Percentiles rank a stretch among this genome's conserved stretches.
These are phyloP conservation scores for Tenthredo mesomela DNA, from an alignment of 2,888 invertebrate species.

Conservation along the genomic window DNA sequence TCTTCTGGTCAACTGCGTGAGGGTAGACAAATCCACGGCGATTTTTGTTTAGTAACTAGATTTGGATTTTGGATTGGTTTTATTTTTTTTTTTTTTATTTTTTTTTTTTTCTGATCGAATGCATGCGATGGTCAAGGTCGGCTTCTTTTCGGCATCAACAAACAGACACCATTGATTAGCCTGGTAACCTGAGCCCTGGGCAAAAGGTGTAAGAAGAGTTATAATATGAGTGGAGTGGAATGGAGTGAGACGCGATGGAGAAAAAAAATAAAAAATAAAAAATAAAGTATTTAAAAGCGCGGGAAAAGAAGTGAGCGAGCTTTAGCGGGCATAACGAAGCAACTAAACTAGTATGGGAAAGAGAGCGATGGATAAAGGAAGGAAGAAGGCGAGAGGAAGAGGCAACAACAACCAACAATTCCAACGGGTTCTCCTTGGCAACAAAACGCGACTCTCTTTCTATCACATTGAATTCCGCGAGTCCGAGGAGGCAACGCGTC, in stretches of 20 bases:
- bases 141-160: background rate
- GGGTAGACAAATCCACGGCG: background rate
- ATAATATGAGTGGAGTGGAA: background rate
- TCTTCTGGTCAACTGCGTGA: background rate
- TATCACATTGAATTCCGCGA: constrained; percentile 55
- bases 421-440: constrained; percentile 46
- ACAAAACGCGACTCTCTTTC: constrained; percentile 47
- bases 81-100: background rate
- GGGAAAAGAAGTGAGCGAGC: constrained; percentile 41
- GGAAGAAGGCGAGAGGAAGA: constrained; percentile 32
- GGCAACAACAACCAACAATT: constrained; percentile 30
- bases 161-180: constrained; percentile 39
- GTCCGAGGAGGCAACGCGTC: constrained; percentile 52
- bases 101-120: background rate
- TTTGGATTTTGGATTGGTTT: background rate
- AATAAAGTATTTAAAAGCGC: constrained; percentile 29
- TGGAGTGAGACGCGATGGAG: background rate
- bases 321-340: constrained; percentile 37
- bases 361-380: constrained; percentile 34
- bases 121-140: constrained; percentile 18
- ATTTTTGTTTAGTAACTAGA: background rate
- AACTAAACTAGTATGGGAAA: background rate
- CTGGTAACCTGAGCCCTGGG: constrained; percentile 22
- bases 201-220: background rate
- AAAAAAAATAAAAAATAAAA: background rate